Evolutionary conservation across 1,140 invertebrate genomes (phyloP), one percentile per base, ranked within the genome.

Genomic region (Drosophila melanogaster): DNA sequence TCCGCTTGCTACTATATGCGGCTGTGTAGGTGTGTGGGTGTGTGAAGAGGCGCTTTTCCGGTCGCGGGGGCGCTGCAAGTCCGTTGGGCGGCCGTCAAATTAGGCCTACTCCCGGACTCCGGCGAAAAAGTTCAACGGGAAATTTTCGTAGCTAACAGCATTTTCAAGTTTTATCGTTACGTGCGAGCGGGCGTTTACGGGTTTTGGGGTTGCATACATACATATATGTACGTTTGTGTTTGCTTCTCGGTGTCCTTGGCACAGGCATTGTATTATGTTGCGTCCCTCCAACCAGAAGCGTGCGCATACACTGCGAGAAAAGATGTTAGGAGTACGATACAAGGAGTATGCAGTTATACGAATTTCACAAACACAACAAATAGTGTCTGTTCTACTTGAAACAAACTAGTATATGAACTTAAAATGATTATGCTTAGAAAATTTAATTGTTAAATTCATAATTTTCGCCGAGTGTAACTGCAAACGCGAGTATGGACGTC

Each of bases 101-200:
- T 75, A 75, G 72, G 51, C 55, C 59, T 75, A 56, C 57, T 49
- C 71, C 69, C 50, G 41, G 65, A 66, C 69, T 38, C 30, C 3
- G 30, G 30, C 30, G 30, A 75, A 80, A 51, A 86, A 81, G 74
- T 81, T 74, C 62, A 53, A 72, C 79, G 73, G 76, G 79, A 89
- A 89, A 89, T 89, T 84, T 84, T 89, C 47, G 84, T 84, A 84
- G 84, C 84, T 84, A 89, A 89, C 84, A 89, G 77, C 84, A 89
- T 89, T 89, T 89, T 89, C 84, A 83, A 89, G 84, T 89, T 89
- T 80, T 89, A 89, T 87, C 83, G 69, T 66, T 78, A 75, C 81
- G 67, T 81, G 67, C 41, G 61, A 41, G 46, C 65, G 41, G 35
- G 40, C 30, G 41, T 49, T 35, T 41, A 53, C 33, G 40, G 22